Conservation (phyloP, 2,797 vertebrate species). For the Acanthis flammea region DNA sequence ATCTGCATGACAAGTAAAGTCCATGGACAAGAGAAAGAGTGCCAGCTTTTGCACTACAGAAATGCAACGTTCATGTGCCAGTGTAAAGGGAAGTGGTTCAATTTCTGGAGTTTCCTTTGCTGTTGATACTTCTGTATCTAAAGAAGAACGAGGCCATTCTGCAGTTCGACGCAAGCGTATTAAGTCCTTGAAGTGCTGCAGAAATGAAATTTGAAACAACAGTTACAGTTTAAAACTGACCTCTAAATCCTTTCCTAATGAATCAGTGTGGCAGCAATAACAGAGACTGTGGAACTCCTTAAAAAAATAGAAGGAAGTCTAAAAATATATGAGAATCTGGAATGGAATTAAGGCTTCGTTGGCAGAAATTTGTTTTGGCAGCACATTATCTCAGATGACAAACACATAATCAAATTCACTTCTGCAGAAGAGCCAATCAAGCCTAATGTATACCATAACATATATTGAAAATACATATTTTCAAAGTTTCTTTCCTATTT, state of each 20-base stretch:
- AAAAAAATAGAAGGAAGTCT: background rate
- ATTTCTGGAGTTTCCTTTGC: constrained; percentile 93
- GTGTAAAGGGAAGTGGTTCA: constrained; percentile 93
- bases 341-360: background rate
- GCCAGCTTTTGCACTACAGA: constrained; percentile 96
- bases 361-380: background rate
- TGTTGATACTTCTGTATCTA: constrained; percentile 90
- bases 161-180: constrained; percentile 95
- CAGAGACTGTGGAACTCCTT: background rate
- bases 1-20: constrained; percentile 98
- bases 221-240: background rate
- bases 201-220: constrained; percentile 5
- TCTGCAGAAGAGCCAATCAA: background rate
- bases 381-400: background rate
- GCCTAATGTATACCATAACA: background rate
- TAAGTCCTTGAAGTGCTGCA: constrained; percentile 97
- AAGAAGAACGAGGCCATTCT: constrained; percentile 93
- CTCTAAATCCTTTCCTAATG: background rate
- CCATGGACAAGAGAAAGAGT: constrained; percentile 98
- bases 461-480: background rate
- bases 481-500: background rate
- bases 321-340: background rate
- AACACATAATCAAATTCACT: background rate
- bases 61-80: constrained; percentile 97
- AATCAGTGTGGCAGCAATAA: background rate